A percentile compares a stretch with the other conserved stretches of the same genome.
These are phyloP conservation scores for Axea sp. DNA, from an alignment of 2,888 invertebrate species.

Conservation along the genomic window DNA sequence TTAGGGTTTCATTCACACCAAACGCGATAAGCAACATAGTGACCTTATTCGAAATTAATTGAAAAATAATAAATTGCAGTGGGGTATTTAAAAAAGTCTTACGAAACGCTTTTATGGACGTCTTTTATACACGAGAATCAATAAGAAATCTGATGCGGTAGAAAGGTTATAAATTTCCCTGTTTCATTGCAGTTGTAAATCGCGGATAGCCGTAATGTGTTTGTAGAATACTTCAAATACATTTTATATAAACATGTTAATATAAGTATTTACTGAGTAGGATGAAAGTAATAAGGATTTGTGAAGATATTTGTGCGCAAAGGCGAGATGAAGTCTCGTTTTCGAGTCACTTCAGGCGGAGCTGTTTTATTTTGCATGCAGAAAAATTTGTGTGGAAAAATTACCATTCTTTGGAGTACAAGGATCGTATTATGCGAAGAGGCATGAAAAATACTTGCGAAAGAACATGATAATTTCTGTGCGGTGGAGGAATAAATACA, in stretches of 20 bases:
- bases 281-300: conserved; percentile 50
- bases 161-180: conserved; percentile 58
- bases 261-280: conserved; percentile 41
- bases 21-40: background rate
- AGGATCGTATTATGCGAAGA: conserved; percentile 52
- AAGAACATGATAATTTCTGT: conserved; percentile 44
- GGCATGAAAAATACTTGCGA: conserved; percentile 52
- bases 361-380: conserved; percentile 51
- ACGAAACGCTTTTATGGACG: conserved; percentile 42
- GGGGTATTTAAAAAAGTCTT: conserved; percentile 27
- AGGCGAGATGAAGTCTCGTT: conserved; percentile 44
- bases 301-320: conserved; percentile 39
- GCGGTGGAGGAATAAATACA: conserved; percentile 19
- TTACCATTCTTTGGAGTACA: conserved; percentile 50
- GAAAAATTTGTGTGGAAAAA: conserved; percentile 54
- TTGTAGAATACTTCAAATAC: conserved; percentile 40
- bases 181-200: conserved; percentile 52
- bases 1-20: conserved; percentile 6
- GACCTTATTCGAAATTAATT: conserved; percentile 34
- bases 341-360: conserved; percentile 23
- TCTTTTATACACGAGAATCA: conserved; percentile 20
- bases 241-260: conserved; percentile 51
- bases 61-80: conserved; percentile 44
- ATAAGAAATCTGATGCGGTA: conserved; percentile 38
- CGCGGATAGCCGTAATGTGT: conserved; percentile 27